Base-by-base conservation (phyloP, 1,140 invertebrate genomes). In the Achroia grisella region DNA sequence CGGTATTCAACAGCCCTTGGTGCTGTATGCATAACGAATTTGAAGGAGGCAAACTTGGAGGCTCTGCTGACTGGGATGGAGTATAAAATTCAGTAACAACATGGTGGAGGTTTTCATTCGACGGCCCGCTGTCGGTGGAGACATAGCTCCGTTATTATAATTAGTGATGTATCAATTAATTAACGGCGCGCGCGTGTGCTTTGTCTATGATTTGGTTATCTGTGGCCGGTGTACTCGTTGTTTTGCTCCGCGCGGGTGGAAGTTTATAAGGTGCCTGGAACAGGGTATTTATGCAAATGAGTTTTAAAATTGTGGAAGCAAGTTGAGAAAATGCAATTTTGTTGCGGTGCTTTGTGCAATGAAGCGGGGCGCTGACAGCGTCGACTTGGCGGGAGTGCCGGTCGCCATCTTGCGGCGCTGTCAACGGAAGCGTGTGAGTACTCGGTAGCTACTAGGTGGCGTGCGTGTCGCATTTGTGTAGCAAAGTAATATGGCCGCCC, bases 11-110 rank as follows among this genome's bases (percentile, higher is more conserved):
- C 83, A 86, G 83, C 83, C 86, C 86, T 86, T 83, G 80, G 86
- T 86, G 86, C 86, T 87, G 86, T 87, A 87, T 87, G 86, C 86
- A 87, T 87, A 87, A 87, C 86, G 83, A 87, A 87, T 86, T 82
- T 86, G 85, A 85, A 85, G 76, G 83, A 85, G 79, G 79, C 81
- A 82, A 82, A 83, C 78, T 84, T 84, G 81, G 82, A 81, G 82
- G 76, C 78, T 85, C 76, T 81, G 78, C 68, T 80, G 67, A 65
- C 75, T 77, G 74, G 80, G 78, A 83, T 85, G 78, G 81, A 85
- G 83, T 87, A 87, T 87, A 87, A 87, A 87, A 86, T 87, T 87
- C 83, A 77, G 80, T 84, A 82, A 80, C 80, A 80, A 84, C 80
- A 77, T 84, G 74, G 71, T 74, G 63, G 70, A 75, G 77, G 69